Conservation (phyloP, 2,888 invertebrate genomes). For the Drosophila testacea region DNA sequence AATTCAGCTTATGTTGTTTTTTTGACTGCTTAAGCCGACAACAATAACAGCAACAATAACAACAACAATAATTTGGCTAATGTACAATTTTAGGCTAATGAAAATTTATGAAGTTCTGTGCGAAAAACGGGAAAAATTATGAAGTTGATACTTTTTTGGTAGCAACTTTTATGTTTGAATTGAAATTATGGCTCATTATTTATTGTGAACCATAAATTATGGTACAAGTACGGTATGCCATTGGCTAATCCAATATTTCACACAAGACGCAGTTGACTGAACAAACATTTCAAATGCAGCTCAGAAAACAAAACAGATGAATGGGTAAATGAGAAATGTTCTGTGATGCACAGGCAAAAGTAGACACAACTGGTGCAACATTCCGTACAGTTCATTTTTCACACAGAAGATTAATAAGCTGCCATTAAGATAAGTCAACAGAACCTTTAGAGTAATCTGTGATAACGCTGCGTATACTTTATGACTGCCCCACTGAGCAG, state of each 20-base stretch:
- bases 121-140: slow-evolving; percentile 50
- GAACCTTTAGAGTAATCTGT: slow-evolving; percentile 25
- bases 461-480: slow-evolving; percentile 43
- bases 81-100: slow-evolving; percentile 61
- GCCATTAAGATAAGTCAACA: slow-evolving; percentile 49
- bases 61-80: slow-evolving; percentile 34
- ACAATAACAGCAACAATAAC: slow-evolving; percentile 12
- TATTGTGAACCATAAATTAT: slow-evolving; percentile 53
- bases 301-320: slow-evolving; percentile 7
- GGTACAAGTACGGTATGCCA: slow-evolving; percentile 10
- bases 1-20: slow-evolving; percentile 26
- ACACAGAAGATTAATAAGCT: slow-evolving; percentile 52
- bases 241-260: slow-evolving; percentile 35
- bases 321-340: slow-evolving; percentile 29
- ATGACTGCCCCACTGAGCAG: slow-evolving; percentile 17
- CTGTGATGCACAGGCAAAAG: slow-evolving; percentile 34
- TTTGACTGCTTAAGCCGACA: slow-evolving; percentile 34
- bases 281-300: slow-evolving; percentile 24
- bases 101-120: slow-evolving; percentile 72
- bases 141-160: slow-evolving; percentile 58
- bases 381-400: slow-evolving; percentile 40
- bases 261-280: slow-evolving; percentile 16
- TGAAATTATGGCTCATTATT: slow-evolving; percentile 71
- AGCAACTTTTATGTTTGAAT: slow-evolving; percentile 60
- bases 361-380: slow-evolving; percentile 26